Conservation (phyloP, 2,113 vertebrate genomes). For the Typhlomys cinereus region DNA sequence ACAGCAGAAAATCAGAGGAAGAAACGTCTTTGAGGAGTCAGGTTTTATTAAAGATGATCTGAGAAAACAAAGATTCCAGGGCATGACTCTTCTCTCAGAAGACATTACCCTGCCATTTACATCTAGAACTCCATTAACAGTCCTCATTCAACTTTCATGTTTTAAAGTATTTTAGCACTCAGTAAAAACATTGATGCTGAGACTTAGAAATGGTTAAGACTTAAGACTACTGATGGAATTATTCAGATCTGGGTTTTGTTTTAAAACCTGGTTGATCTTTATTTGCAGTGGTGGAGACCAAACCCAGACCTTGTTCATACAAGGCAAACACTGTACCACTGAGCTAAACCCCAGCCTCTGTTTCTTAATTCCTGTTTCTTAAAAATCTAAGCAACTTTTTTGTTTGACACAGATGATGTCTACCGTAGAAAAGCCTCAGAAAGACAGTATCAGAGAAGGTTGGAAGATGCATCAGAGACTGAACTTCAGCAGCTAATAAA, state of each 20-base stretch:
- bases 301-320: neutral
- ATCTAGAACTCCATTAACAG: neutral
- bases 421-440: slow-evolving; percentile 96
- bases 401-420: slow-evolving; percentile 93
- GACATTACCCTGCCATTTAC: neutral
- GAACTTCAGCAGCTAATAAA: slow-evolving; percentile 78
- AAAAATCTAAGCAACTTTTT: slow-evolving; percentile 47
- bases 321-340: neutral
- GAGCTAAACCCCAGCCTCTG: neutral
- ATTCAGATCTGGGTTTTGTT: neutral
- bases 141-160: neutral
- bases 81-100: neutral
- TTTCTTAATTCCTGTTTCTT: slow-evolving; percentile 47
- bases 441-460: slow-evolving; percentile 87
- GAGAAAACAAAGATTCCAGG: slow-evolving; percentile 9
- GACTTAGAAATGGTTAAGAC: slow-evolving; percentile 33
- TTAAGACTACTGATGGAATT: slow-evolving; percentile 7
- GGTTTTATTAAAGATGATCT: slow-evolving; percentile 19
- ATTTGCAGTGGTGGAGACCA: neutral
- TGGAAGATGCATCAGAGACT: slow-evolving; percentile 81
- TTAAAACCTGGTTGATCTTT: neutral
- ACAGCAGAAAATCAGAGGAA: neutral
- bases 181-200: slow-evolving; percentile 38
- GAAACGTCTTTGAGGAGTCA: neutral
- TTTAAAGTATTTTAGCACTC: slow-evolving; percentile 48